Base-by-base conservation (phyloP, 2,797 vertebrate species). In the Xyrichtys novacula region DNA sequence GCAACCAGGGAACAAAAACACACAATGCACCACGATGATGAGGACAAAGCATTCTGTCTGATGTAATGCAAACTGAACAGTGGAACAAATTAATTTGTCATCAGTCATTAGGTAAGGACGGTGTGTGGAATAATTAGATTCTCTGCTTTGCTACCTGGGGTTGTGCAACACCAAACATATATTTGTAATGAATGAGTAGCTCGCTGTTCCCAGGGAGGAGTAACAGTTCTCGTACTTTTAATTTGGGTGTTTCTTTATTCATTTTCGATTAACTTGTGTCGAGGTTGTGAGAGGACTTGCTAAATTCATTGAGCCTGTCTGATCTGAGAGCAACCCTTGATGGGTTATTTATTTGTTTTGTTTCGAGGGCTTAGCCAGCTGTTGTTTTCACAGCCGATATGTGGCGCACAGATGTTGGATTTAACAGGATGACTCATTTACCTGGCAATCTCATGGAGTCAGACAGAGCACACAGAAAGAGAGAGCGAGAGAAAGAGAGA, bases 401-500 rank as follows among this genome's bases (percentile, higher is more conserved):
- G 72, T 75, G 74, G 78, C 64, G 73, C 80, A 86, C 86, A 89
- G 80, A 90, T 90, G 90, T 88, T 91, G 83, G 78, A 65, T 86
- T 88, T 77, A 85, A 83, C 76, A 87, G 76, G 67, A 50, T 85
- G 83, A 88, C 52, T 88, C 86, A 86, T 59, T 81, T 74, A 86
- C 84, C 80, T 84, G 72, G 62, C 20, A 52, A 67, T 65, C 64
- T 62, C 43, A 59, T 39, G 28, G 26, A 2, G 32, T 6, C 31
- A 42, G 53, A 44, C 44, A 39, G 43, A 50, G 39, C 56, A 40
- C 23, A 36, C 25, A 22, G 44, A 28, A 15, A 39, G 31, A 46
- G 19, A 49, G n/a, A 26, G 25, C 43, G 47, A 39, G 49, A 31
- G 29, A 14, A 23, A 36, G 31, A 22, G 44, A 28, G 17, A 39